Evolutionary conservation across 2,888 invertebrate species (phyloP), one percentile per base, ranked within the genome.

Genomic region (Uloborus plumipes): DNA sequence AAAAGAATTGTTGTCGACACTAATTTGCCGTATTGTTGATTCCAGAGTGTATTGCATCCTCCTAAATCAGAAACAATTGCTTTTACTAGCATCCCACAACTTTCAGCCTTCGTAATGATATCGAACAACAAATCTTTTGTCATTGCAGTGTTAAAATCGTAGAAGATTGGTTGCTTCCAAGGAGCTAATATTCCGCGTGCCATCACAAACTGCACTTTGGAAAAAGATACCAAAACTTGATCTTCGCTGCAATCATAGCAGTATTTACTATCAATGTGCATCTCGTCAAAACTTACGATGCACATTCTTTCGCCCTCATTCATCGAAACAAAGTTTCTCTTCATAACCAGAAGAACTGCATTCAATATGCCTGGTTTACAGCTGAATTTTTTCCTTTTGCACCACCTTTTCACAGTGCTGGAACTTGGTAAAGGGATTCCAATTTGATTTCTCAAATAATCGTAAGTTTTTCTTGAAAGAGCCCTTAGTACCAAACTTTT

Each of bases 1-100:
- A n/a, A 64, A 64, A 47, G 31, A 64, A 14, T 26, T 31, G 3
- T 64, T 64, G 22, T 15, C 39, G 9, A 22, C 64, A 3, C 31
- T 22, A n/a, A 64, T 31, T 31, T 47, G 6, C 7, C 39, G n/a
- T n/a, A n/a, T n/a, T n/a, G 13, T 31, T 64, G n/a, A 3, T 64
- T 64, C 64, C 64, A 64, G 2, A 64, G 39, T 6, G 64, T 64
- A 31, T n/a, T n/a, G 3, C 14, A 6, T 15, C 64, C 64, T n/a
- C 64, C 64, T 16, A 64, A 31, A 64, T 64, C 64, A 26, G 64
- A 64, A 31, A 64, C 49, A n/a, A 64, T 64, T 15, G 64, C 64
- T 64, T 31, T 31, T 47, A 64, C 39, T 31, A 15, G 4, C 15
- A 64, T 64, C 2, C 64, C n/a, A n/a, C n/a, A n/a, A n/a, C n/a